Base-by-base conservation (phyloP, 2,888 invertebrate genomes). In the Clostera curtula region DNA sequence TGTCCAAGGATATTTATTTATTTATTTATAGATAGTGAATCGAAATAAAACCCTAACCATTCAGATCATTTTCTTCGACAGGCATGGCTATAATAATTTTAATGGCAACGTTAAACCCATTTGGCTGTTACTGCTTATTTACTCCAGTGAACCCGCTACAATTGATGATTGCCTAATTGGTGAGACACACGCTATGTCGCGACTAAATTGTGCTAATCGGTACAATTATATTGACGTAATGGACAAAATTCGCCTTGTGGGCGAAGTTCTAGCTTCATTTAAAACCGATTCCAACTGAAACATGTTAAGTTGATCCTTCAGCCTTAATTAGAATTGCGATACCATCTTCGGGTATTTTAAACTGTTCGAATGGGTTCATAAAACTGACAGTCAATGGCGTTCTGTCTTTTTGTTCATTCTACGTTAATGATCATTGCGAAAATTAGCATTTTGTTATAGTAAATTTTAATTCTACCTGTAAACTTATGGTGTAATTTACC, bases 141-240 rank as follows among this genome's bases (percentile, higher is more conserved):
- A 50, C 51, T 62, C 63, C 65, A 51, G 49, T 51, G 39, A 46
- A 50, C 43, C 46, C 44, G 51, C 55, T 63, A 63, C 69, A 74
- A 73, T 71, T 68, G 65, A 40, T 41, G 36, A 44, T 49, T 25
- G 31, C 42, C 56, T 68, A 62, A 74, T 69, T 70, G 72, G 36
- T 27, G 49, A 49, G 34, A 37, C 42, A 42, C 79, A 77, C 72
- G 80, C 70, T 48, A 76, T 49, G 62, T 67, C 62, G 61, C 68
- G 53, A 61, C 64, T 57, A 60, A 69, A 70, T 66, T 67, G 64
- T 65, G 46, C 59, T 68, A 72, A 76, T 71, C 58, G 63, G 42
- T 55, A 51, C 54, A 58, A 64, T 64, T 58, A 56, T 52, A 52
- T 58, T 56, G 56, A 57, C 44, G 52, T 57, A 70, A 69, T 66